Evolutionary conservation across 2,797 vertebrate species (phyloP).

Genomic region (Mergus octosetaceus): DNA sequence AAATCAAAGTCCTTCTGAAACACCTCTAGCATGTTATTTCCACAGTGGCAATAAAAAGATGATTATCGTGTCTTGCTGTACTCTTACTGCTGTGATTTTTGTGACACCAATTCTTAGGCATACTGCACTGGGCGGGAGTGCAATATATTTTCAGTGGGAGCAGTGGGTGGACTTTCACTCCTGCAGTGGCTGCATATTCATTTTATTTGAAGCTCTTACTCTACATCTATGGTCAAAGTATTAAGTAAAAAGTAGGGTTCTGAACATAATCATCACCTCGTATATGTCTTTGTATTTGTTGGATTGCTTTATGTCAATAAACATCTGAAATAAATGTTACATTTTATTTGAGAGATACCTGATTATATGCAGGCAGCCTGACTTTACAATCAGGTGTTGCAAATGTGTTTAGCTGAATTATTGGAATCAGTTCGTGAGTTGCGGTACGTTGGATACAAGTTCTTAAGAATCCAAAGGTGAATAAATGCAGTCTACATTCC

Average conservation of each 20-base stretch:
- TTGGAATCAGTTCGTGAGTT: not conserved
- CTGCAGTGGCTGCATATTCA: not conserved
- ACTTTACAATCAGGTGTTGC: not conserved
- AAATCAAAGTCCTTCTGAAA: slow-evolving; percentile 4
- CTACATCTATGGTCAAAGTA: not conserved
- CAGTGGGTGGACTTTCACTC: not conserved
- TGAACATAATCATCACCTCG: not conserved
- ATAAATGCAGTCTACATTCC: not conserved
- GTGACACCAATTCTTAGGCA: not conserved
- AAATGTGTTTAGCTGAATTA: not conserved
- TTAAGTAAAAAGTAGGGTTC: not conserved
- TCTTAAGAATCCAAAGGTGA: not conserved
- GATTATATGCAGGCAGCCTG: not conserved
- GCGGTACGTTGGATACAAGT: not conserved
- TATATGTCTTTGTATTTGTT: not conserved
- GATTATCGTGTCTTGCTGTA: not conserved
- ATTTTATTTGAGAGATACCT: not conserved
- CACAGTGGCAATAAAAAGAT: not conserved
- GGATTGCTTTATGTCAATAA: not conserved
- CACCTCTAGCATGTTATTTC: slow-evolving; percentile 6
- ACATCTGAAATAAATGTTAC: not conserved
- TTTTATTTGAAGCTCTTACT: not conserved
- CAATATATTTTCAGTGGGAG: not conserved
- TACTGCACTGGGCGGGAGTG: accelerated
- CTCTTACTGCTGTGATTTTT: not conserved